Evolutionary conservation across 2,113 vertebrate genomes (phyloP).

Genomic region (Plotosus lineatus): DNA sequence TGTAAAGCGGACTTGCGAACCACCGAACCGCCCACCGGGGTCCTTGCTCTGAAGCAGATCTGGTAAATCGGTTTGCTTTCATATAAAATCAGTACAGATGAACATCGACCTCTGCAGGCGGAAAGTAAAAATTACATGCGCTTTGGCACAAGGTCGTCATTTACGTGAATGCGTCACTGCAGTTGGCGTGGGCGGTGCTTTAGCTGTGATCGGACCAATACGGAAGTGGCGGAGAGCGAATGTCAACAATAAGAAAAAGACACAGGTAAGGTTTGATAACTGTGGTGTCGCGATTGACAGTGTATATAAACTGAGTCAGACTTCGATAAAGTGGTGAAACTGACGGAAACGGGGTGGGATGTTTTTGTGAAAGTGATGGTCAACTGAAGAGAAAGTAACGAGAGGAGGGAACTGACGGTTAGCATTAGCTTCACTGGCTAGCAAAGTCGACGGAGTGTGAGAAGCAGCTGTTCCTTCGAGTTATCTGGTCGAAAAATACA

Average conservation of each 20-base stretch:
- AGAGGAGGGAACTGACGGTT: conserved; percentile 49
- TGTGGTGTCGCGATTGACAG: not conserved
- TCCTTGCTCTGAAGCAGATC: no score
- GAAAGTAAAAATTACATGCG: not conserved
- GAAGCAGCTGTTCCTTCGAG: not conserved
- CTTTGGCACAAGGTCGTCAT: not conserved
- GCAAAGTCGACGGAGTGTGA: conserved; percentile 18
- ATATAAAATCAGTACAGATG: not conserved
- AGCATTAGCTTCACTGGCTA: conserved; percentile 61
- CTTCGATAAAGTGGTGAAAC: no score
- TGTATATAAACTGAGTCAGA: not conserved
- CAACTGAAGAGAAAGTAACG: not conserved
- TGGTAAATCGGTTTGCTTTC: no score
- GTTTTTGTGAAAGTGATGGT: not conserved
- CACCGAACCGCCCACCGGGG: no score
- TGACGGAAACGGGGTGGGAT: not conserved
- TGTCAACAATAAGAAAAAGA: conserved; percentile 67
- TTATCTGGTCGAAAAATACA: not conserved
- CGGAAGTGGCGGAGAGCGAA: conserved; percentile 70
- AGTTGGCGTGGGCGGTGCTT: conserved; percentile 43
- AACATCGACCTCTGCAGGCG: conserved; percentile 22
- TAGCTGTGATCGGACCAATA: conserved; percentile 22
- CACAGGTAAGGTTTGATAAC: conserved; percentile 62
- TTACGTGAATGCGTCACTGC: conserved; percentile 27
- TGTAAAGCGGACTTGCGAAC: no score